Conservation (phyloP, 92 coral and sea anemone genomes). For the Heliopora coerulea region DNA sequence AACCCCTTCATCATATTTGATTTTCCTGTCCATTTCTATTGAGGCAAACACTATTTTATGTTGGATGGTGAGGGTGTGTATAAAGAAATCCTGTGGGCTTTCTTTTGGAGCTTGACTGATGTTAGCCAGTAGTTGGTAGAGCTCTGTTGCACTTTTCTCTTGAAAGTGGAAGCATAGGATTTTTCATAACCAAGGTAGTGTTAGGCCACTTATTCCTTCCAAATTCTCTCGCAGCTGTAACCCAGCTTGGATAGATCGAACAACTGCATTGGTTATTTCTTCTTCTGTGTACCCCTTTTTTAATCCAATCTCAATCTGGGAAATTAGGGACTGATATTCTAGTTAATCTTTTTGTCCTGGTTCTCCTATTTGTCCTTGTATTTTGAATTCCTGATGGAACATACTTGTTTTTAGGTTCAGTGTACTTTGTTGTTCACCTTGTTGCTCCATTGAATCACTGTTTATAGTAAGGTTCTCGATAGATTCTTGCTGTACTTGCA, state of each 20-base stretch:
- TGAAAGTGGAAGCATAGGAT: conserved; percentile 21
- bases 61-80: conserved; percentile 16
- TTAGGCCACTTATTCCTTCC: conserved; percentile 14
- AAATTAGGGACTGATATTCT: conserved; percentile 26
- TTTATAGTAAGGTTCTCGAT: too few species aligned
- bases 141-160: too few species aligned
- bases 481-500: too few species aligned
- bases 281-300: conserved; percentile 19
- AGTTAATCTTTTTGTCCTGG: too few species aligned
- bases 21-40: conserved; percentile 3
- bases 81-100: conserved; percentile 10
- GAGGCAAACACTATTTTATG: conserved; percentile 29
- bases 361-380: too few species aligned
- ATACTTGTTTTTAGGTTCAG: too few species aligned
- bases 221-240: conserved; percentile 13
- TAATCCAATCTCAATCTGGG: conserved; percentile 26
- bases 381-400: background rate
- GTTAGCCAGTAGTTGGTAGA: conserved; percentile 16
- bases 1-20: conserved; percentile 15
- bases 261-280: conserved; percentile 1
- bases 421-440: too few species aligned
- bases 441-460: too few species aligned
- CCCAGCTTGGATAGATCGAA: conserved; percentile 6
- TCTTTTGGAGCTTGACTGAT: conserved; percentile 29
- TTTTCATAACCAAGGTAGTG: conserved; percentile 7